Evolutionary conservation across 2,888 invertebrate genomes (phyloP).

Genomic region (Ptychoptera albimana): DNA sequence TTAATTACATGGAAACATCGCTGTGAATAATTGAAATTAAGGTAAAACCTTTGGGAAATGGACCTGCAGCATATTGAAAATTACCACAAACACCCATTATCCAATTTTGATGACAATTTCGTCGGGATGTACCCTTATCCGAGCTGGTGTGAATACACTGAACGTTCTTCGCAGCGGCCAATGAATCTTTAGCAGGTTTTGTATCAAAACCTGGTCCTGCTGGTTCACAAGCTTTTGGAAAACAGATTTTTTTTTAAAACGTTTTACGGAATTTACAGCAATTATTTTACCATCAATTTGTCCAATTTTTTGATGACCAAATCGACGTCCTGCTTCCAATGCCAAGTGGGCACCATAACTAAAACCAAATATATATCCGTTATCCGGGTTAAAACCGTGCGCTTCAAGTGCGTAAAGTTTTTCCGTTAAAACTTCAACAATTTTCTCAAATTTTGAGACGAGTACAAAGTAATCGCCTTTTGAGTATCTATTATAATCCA

Average conservation of each 20-base stretch:
- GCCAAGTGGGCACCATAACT: constrained; percentile 15
- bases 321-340: constrained; percentile 13
- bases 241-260: background rate
- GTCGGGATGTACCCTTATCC: constrained; percentile 14
- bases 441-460: constrained; percentile 10
- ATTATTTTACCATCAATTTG: constrained; percentile 13
- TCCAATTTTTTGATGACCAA: constrained; percentile 12
- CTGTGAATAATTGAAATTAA: no score
- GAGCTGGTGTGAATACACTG: constrained; percentile 16
- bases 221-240: constrained; percentile 14
- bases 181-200: constrained; percentile 10
- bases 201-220: constrained; percentile 16
- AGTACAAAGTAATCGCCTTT: constrained; percentile 13
- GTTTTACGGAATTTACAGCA: background rate
- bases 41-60: constrained; percentile 8
- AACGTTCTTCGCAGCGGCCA: constrained; percentile 15
- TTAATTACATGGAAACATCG: no score
- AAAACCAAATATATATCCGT: constrained; percentile 16
- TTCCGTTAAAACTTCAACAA: constrained; percentile 10
- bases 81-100: constrained; percentile 17
- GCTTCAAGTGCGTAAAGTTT: constrained; percentile 13
- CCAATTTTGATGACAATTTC: constrained; percentile 18
- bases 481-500: constrained; percentile 15
- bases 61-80: constrained; percentile 12
- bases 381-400: constrained; percentile 11